Conservation (phyloP, 2,113 vertebrate genomes). For the Ageneiosus marmoratus region DNA sequence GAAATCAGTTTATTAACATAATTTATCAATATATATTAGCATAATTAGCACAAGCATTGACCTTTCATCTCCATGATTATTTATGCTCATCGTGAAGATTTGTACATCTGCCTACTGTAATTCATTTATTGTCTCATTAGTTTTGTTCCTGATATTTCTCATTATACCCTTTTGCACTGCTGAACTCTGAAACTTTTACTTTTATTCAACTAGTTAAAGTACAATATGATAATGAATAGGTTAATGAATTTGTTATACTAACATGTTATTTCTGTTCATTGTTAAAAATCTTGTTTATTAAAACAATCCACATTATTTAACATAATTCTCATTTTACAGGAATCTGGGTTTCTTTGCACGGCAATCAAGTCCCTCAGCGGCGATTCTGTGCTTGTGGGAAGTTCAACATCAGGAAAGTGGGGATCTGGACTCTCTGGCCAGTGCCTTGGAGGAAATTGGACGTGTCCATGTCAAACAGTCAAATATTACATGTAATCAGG, state of each 20-base stretch:
- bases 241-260: background rate
- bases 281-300: background rate
- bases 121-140: background rate
- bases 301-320: conserved; percentile 62
- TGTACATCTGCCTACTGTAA: background rate
- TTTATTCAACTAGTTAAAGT: background rate
- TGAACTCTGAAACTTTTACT: background rate
- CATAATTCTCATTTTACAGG: conserved; percentile 63
- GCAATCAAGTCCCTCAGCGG: conserved; percentile 89
- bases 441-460: conserved; percentile 93
- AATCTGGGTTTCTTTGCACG: conserved; percentile 92
- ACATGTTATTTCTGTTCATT: background rate
- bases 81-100: background rate
- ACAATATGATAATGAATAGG: background rate
- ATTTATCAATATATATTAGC: background rate
- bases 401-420: conserved; percentile 89
- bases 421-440: conserved; percentile 94
- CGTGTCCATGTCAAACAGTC: conserved; percentile 85
- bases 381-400: conserved; percentile 97
- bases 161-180: background rate
- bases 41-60: background rate
- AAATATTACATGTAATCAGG: conserved; percentile 75
- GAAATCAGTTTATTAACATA: background rate
- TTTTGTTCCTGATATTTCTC: background rate
- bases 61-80: background rate